Evolutionary conservation across 2,113 vertebrate genomes (phyloP), one percentile per base, ranked within the genome.

Genomic region (Morphnarchus princeps): DNA sequence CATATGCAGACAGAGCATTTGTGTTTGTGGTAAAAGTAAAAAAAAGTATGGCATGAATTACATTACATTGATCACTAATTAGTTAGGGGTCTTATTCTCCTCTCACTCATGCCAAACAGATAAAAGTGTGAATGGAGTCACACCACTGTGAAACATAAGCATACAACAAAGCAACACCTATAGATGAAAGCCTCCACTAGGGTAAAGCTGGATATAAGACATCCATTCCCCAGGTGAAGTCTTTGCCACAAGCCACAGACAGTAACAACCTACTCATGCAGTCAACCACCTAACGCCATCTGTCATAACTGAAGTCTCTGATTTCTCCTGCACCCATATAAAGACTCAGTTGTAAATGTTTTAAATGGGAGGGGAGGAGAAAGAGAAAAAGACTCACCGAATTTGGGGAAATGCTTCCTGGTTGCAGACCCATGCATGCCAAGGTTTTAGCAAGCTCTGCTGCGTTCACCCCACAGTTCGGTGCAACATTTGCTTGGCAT

Each of bases 371-470:
- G 26, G 13, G 14, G 4, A 0, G 5, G 7, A 29, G 32, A 66
- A 36, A 9, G 28, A 19, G 38, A 6, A 7, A 45, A 80, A 55
- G n/a, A 84, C 98, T 98, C 95, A 98, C 98, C 38, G 98, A 98
- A 90, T 98, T 98, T 58, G 98, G 98, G 58, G 99, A 97, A 70
- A 99, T 98, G 59, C 98, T 99, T 83, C 98, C 99, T 0, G 99
- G 98, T 36, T 99, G 99, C 81, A 99, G 98, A 34, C 99, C 99
- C 99, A 99, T 99, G 92, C 99, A 99, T 0, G 99, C 99, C 72
- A 99, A 98, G 45, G 96, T 99, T 95, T 99, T 99, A 83, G 99
- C 99, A 20, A 99, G 98, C 80, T 99, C 99, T 88, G 98, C 99
- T 1, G 98, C 99, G 45, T 99, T 99, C 67, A 99, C 99, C 24